Percentiles rank a stretch among this genome's conserved stretches.
These are phyloP conservation scores for Penaeus chinensis DNA, from an alignment of 1,140 invertebrate genomes.

Conservation along the genomic window DNA sequence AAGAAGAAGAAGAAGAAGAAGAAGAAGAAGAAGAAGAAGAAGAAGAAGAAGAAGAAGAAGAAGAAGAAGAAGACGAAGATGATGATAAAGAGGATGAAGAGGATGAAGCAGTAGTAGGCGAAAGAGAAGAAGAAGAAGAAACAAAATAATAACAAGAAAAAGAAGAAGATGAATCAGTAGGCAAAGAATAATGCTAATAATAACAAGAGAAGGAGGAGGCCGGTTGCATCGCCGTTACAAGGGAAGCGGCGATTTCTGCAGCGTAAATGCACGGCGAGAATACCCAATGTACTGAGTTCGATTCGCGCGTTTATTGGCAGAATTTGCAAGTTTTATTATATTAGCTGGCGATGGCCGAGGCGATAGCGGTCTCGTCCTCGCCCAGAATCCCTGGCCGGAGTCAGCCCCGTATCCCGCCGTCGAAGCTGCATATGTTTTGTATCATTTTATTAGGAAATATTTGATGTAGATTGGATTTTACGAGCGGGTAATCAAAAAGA, in stretches of 20 bases:
- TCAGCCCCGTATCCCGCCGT: neutral
- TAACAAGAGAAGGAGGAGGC: too few species aligned
- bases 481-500: conserved; percentile 32
- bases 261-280: too few species aligned
- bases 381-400: neutral
- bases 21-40: neutral
- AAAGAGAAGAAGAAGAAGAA: neutral
- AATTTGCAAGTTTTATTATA: too few species aligned
- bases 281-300: too few species aligned
- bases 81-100: neutral
- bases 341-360: neutral
- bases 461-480: conserved; percentile 42
- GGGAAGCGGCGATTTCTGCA: too few species aligned
- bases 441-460: conserved; percentile 35
- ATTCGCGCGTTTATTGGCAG: too few species aligned
- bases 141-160: neutral
- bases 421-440: conserved; percentile 7
- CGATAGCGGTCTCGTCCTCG: neutral
- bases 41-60: neutral
- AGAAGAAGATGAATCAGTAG: neutral
- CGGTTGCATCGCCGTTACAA: too few species aligned
- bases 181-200: neutral
- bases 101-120: neutral
- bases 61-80: neutral
- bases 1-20: neutral